Base-by-base conservation (phyloP, 2,888 invertebrate genomes). In the Mimas tiliae region DNA sequence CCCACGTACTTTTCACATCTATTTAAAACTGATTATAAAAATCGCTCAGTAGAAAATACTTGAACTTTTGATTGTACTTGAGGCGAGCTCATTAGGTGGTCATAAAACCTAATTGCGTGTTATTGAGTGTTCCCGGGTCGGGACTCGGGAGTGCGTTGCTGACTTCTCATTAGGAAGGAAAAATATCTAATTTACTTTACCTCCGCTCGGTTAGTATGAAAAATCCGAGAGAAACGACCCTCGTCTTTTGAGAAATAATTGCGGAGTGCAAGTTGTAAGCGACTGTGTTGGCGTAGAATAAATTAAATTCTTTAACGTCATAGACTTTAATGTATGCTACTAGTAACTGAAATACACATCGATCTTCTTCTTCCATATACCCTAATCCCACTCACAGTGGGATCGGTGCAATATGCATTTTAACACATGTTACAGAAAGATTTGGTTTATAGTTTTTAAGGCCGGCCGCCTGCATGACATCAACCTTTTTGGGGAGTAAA, bases 101-200 rank as follows among this genome's bases (percentile, higher is more conserved):
- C 78, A 73, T 85, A 80, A 80, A 82, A 81, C 79, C 76, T 85
- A 85, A 88, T 84, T 79, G 82, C 81, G 73, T 71, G 78, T 84
- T 85, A 88, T 85, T 82, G 86, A 83, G 77, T 78, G 76, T 45
- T 45, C 45, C 45, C 78, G 74, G 67, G 70, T 65, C 72, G 47
- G 16, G 64, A 58, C 53, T 72, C 53, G 66, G 72, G 76, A 75
- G 74, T 78, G 78, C 75, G 82, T 85, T 88, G 87, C 87, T 81
- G 83, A 80, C 85, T 87, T 86, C 88, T 89, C 89, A 89, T 64
- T 73, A 65, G 72, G 70, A 73, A 76, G 77, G 82, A 80, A 82
- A 86, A 87, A 85, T 84, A 86, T 86, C 86, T 87, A 87, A 90
- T 90, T 90, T 88, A 79, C 82, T 77, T 77, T 82, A 80, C 84